Conservation (phyloP, 2,888 invertebrate species). For the Eupithecia inturbata region DNA sequence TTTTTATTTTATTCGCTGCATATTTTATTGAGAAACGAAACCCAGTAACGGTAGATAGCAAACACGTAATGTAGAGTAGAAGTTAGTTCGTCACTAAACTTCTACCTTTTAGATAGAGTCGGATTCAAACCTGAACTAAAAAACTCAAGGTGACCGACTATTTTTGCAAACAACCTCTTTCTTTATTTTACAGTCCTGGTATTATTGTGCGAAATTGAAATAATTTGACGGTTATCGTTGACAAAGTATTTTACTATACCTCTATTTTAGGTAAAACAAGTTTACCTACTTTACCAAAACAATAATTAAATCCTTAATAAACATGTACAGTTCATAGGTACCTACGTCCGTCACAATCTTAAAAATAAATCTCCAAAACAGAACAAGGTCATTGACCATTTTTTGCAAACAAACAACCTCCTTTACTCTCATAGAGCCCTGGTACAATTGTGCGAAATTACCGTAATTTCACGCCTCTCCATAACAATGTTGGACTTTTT, state of each 20-base stretch:
- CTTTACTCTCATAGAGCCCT: conserved; percentile 63
- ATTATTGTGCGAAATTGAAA: conserved; percentile 27
- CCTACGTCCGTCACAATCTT: conserved; percentile 11
- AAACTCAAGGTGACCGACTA: background rate
- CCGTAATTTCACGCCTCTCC: conserved; percentile 73
- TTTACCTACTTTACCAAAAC: background rate
- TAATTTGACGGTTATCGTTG: conserved; percentile 6
- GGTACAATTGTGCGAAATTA: conserved; percentile 82
- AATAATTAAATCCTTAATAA: conserved; percentile 11
- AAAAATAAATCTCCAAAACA: conserved; percentile 30
- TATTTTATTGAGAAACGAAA: background rate
- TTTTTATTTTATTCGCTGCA: background rate
- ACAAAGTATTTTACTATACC: background rate
- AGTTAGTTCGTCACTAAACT: background rate
- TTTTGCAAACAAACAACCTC: conserved; percentile 63
- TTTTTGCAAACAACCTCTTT: background rate
- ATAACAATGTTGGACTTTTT: conserved; percentile 65
- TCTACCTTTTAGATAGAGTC: background rate
- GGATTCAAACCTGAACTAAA: background rate
- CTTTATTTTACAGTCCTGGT: background rate
- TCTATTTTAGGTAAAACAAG: too few relatives aligned
- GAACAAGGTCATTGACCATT: conserved; percentile 43
- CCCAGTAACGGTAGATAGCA: background rate
- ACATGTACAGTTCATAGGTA: conserved; percentile 6
- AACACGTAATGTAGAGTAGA: background rate